Percentiles rank a stretch among this genome's conserved stretches.
phyloP scores from a whole-genome alignment of 2,113 vertebrate species.

The Macaca mulatta region DNA sequence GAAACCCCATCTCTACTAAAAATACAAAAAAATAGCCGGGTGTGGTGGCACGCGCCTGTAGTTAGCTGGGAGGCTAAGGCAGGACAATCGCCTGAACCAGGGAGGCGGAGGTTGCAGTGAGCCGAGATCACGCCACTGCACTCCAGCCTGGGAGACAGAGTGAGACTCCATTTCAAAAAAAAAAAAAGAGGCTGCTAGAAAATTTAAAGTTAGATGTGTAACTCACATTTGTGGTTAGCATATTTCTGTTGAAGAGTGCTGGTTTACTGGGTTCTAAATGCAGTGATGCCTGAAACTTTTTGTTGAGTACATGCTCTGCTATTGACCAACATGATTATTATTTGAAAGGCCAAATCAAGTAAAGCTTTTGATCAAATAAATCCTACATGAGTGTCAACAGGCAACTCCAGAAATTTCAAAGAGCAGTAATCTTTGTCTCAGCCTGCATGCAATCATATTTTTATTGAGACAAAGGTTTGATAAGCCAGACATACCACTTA shows the following conservation, averaged over 20 bases:
- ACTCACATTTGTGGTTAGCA: neutral
- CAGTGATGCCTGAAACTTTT: neutral
- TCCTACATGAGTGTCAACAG: neutral
- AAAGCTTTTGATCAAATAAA: neutral
- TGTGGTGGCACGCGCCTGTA: too few relatives aligned
- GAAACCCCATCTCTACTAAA: too few relatives aligned
- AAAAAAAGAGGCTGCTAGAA: neutral
- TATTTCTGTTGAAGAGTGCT: neutral
- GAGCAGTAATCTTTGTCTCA: neutral
- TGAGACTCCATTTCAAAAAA: neutral
- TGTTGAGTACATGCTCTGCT: neutral
- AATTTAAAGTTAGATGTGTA: neutral
- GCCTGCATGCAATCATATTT: neutral
- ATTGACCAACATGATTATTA: neutral
- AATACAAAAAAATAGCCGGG: too few relatives aligned
- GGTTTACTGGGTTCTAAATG: neutral
- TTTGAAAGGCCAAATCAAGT: neutral
- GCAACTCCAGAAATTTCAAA: neutral
- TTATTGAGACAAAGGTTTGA: neutral
- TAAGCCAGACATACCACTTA: neutral
- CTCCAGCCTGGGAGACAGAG: too few relatives aligned
- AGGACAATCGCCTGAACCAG: too few relatives aligned
- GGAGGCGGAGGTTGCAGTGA: too few relatives aligned
- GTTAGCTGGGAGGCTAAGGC: too few relatives aligned
- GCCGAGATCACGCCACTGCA: too few relatives aligned